A percentile compares a stretch with the other conserved stretches of the same genome.
Conservation (phyloP, 2,113 vertebrate genomes). For the Rhagologus leucostigma region DNA sequence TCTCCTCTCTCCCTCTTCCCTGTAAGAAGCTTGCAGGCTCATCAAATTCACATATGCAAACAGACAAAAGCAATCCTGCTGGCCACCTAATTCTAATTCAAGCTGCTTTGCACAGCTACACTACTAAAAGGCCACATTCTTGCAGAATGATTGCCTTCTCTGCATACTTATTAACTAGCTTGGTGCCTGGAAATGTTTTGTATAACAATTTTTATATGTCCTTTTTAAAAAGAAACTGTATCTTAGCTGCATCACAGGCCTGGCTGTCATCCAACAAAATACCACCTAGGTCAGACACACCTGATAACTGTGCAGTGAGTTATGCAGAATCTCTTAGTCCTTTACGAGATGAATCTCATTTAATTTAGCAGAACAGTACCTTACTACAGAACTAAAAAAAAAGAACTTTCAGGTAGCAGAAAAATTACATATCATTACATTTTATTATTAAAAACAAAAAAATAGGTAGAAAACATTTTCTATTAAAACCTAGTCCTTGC, state of each 20-base stretch:
- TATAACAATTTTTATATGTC: neutral
- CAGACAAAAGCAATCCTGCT: constrained; percentile 10
- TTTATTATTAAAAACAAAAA: neutral
- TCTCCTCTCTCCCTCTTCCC: neutral
- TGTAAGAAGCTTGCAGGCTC: constrained; percentile 1
- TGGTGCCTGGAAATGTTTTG: neutral
- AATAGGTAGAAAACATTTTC: neutral
- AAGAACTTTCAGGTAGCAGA: neutral
- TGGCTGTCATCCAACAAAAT: neutral
- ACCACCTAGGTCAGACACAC: neutral
- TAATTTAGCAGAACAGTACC: neutral
- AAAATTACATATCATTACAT: neutral
- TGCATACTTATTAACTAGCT: constrained; percentile 8
- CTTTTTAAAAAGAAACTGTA: neutral
- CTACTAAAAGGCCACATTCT: constrained; percentile 4
- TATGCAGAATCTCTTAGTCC: neutral
- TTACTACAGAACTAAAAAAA: neutral
- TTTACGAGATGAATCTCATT: neutral
- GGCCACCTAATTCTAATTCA: constrained; percentile 52
- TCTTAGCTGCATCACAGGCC: neutral
- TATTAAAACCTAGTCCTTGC: neutral
- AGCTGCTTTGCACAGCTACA: neutral
- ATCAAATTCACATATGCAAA: constrained; percentile 37
- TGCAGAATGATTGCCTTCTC: neutral
- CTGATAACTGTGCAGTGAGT: neutral